Conservation (phyloP, 2,797 vertebrate genomes). For the Cetoscarus ocellatus region DNA sequence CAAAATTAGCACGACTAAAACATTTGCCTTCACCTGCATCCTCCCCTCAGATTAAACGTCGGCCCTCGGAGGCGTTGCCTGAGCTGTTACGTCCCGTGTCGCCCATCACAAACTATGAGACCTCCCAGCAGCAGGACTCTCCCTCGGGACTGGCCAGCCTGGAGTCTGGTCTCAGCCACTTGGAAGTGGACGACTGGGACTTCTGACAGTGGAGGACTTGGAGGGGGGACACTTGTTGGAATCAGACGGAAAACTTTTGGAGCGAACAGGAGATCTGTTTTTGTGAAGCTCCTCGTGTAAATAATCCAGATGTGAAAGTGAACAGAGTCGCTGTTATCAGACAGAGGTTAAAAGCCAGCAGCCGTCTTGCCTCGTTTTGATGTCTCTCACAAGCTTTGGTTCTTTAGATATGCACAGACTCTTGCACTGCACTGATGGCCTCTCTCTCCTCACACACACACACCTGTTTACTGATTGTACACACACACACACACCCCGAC, state of each 20-base stretch:
- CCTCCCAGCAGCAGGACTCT: constrained; percentile 80
- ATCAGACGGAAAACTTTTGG: constrained; percentile 25
- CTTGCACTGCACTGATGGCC: constrained; percentile 65
- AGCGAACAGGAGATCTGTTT: constrained; percentile 43
- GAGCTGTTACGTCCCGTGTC: constrained; percentile 92
- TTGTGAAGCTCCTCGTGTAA: constrained; percentile 57
- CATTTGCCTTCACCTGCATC: neutral
- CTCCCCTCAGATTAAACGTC: constrained; percentile 90
- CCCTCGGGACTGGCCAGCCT: constrained; percentile 90
- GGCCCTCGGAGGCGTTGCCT: constrained; percentile 92
- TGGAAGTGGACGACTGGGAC: constrained; percentile 98
- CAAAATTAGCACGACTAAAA: neutral
- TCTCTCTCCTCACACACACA: constrained; percentile 26
- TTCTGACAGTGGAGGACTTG: constrained; percentile 85
- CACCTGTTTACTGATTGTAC: constrained; percentile 45
- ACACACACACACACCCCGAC: constrained; percentile 8
- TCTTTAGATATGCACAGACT: constrained; percentile 65
- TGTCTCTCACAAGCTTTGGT: constrained; percentile 51
- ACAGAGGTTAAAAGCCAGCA: constrained; percentile 70
- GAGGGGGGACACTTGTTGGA: constrained; percentile 24
- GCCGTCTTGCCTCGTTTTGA: constrained; percentile 65
- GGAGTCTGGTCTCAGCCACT: constrained; percentile 91
- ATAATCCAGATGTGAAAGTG: constrained; percentile 49
- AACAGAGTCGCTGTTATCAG: constrained; percentile 47
- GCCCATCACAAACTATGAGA: constrained; percentile 89